Conservation (phyloP, 2,797 vertebrate genomes). For the Tolypeutes matacus region DNA sequence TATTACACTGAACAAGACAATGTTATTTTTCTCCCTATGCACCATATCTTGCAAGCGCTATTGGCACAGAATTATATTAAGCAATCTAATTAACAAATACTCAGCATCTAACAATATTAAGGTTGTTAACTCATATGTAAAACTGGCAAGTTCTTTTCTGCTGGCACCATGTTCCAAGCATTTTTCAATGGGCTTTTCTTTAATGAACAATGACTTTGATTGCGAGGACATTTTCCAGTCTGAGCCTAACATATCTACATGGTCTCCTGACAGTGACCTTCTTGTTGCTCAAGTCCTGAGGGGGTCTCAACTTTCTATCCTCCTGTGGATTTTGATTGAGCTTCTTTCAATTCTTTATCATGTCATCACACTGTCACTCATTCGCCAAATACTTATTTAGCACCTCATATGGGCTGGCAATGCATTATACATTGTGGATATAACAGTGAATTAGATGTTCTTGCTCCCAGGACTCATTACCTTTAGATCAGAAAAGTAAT, state of each 20-base stretch:
- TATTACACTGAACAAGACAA: conserved; percentile 17
- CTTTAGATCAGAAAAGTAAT: conserved; percentile 12
- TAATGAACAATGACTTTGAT: conserved; percentile 2
- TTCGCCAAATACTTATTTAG: conserved; percentile 40
- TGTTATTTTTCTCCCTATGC: conserved; percentile 19
- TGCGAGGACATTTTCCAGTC: not conserved
- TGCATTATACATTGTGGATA: not conserved
- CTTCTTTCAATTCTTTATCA: not conserved
- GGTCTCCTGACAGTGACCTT: not conserved
- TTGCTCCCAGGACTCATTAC: not conserved
- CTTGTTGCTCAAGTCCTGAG: not conserved
- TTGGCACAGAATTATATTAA: conserved; percentile 50
- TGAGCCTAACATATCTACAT: not conserved
- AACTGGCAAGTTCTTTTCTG: conserved; percentile 5
- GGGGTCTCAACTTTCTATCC: not conserved
- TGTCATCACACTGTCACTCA: not conserved
- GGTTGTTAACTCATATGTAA: conserved; percentile 16
- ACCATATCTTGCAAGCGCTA: conserved; percentile 42
- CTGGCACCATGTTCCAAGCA: not conserved
- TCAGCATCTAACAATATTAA: conserved; percentile 53
- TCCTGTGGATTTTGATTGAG: not conserved
- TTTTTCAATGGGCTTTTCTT: conserved; percentile 18
- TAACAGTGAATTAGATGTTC: conserved; percentile 12
- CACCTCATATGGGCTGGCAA: not conserved
- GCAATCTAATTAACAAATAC: conserved; percentile 63